Base-by-base conservation (phyloP, 1,140 invertebrate species). In the Leptopilina clavipes region DNA sequence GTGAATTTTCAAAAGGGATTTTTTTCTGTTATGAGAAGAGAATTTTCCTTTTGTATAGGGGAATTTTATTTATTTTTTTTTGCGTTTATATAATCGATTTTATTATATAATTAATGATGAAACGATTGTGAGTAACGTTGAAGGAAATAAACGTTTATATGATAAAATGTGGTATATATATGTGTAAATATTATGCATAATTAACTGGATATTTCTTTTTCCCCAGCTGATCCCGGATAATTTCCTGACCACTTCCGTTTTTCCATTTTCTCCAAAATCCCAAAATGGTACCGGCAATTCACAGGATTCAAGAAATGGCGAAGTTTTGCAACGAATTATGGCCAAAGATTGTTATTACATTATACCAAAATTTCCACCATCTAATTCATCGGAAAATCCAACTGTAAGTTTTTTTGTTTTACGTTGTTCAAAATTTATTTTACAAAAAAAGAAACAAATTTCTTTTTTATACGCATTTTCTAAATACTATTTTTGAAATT, bases 61-160 rank as follows among this genome's bases (percentile, higher is more conserved):
- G 25, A 59, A 22, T n/a, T n/a, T n/a, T n/a, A n/a, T n/a, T n/a
- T n/a, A 59, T 22, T 14, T 65, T 65, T 31, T 37, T 65, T 17
- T 19, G 52, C 7, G 11, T 59, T 59, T 59, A 25, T 22, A n/a
- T 45, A 14, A n/a, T 8, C n/a, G 25, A 14, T 31, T 25, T 31
- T 25, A 65, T 65, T 31, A n/a, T n/a, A n/a, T n/a, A 10, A 14
- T 65, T 65, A 54, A 11, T 54, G n/a, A 18, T 7, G 25, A 59
- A 54, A 65, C 71, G 31, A 72, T 22, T 40, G 77, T 76, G 54
- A 52, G 22, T 76, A 52, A 80, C 76, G 73, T 65, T 71, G 72
- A 81, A 76, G 71, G 79, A 81, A 85, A 84, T 83, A 82, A 78
- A 83, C 75, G 80, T 86, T 86, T 84, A 80, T 86, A 84, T 80